Evolutionary conservation across 2,113 vertebrate species (phyloP).

Genomic region (Nibea coibor): DNA sequence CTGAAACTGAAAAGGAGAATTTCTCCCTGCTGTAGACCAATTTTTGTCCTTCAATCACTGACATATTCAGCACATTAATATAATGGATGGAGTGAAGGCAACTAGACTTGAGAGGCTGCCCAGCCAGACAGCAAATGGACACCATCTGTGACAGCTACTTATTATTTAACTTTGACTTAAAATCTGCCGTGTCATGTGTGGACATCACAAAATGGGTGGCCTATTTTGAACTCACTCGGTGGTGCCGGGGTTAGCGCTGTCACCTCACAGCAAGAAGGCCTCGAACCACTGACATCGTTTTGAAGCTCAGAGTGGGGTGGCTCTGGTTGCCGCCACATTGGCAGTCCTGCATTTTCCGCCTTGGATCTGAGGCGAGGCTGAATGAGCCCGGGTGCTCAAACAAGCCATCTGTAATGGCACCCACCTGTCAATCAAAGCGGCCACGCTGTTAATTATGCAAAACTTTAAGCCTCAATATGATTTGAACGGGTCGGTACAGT

Average conservation of each 20-base stretch:
- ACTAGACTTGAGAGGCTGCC: constrained; percentile 25
- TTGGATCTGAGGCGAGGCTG: no score
- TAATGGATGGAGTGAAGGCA: constrained; percentile 48
- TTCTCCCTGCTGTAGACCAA: not conserved
- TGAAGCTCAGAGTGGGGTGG: no score
- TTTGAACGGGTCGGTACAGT: no score
- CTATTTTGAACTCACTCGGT: constrained; percentile 52
- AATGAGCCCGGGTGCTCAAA: no score
- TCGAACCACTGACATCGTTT: no score
- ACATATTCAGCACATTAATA: constrained; percentile 33
- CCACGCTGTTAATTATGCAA: no score
- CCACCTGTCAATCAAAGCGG: no score
- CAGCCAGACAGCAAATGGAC: constrained; percentile 32
- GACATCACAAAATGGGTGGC: constrained; percentile 55
- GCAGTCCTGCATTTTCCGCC: no score
- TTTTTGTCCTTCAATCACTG: constrained; percentile 29
- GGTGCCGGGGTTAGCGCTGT: no score
- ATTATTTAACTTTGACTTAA: constrained; percentile 72
- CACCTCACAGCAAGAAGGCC: not conserved
- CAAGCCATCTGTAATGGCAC: no score
- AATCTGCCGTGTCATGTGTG: constrained; percentile 75
- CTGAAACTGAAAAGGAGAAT: not conserved
- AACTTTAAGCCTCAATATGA: no score
- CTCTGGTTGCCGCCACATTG: no score
- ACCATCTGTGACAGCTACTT: constrained; percentile 61